Base-by-base conservation (phyloP, 2,888 invertebrate species). In the Tiphia femorata region DNA sequence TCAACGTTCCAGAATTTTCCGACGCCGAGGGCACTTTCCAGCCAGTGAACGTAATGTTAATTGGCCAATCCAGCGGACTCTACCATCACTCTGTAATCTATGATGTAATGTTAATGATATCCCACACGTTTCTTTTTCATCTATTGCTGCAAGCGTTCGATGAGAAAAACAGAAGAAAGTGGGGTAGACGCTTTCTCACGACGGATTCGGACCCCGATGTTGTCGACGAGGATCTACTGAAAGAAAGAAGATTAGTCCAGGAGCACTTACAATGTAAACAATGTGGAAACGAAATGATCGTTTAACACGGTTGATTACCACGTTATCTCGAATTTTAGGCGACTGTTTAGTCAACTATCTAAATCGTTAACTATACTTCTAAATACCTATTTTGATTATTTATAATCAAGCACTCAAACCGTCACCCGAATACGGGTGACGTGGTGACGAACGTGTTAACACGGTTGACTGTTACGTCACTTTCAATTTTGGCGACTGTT, bases 1-100 rank as follows among this genome's bases (percentile, higher is more conserved):
- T n/a, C n/a, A n/a, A n/a, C n/a, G n/a, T n/a, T 52, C 33, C 7
- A 70, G 68, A 61, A 23, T 59, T 54, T 8, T 67, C 63, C 37
- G 49, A 58, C n/a, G 41, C 40, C 35, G 12, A 50, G 23, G 29
- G 37, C 27, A 67, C 62, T 43, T 58, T 46, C 25, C 46, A 52
- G n/a, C 56, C 56, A 10, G 17, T 63, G 7, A 51, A 54, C 51
- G 33, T 47, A 8, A 50, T 64, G 40, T 16, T 51, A 20, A 58
- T 55, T 10, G 62, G 47, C 41, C 53, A 62, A 49, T 51, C 54
- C 1, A 59, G 62, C 1, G 29, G 33, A n/a, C 17, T 43, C 2
- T 62, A 59, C 49, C n/a, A 38, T 49, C 70, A 70, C 14, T 61
- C 66, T 7, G 29, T 70, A 8, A 35, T 51, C 19, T 49, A 58